phyloP scores from a whole-genome alignment of 2,113 vertebrate species.

The Archilochus colubris region DNA sequence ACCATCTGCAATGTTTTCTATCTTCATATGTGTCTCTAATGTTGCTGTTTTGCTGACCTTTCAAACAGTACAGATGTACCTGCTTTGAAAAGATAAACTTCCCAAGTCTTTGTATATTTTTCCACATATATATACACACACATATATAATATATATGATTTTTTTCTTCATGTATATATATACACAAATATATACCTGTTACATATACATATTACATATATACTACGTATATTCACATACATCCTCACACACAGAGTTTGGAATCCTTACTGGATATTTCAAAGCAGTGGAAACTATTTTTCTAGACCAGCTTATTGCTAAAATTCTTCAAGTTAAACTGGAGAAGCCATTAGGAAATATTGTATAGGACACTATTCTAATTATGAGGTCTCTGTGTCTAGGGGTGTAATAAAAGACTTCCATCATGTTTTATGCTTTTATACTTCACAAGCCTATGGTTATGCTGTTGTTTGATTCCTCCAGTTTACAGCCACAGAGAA shows the following conservation, averaged over 20 bases:
- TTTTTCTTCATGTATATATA: background rate
- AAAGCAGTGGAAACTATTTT: background rate
- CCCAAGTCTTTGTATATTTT: accelerated
- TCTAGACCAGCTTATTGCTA: background rate
- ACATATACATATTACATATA: too few relatives aligned
- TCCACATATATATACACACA: background rate
- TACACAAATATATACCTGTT: too few relatives aligned
- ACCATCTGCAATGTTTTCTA: background rate
- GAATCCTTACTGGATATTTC: background rate
- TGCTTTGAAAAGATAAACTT: background rate
- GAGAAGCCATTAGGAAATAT: background rate
- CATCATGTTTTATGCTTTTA: background rate
- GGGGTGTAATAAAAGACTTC: background rate
- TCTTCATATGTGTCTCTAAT: background rate
- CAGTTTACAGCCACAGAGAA: background rate
- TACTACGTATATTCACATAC: background rate
- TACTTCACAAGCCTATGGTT: background rate
- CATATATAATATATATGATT: too few relatives aligned
- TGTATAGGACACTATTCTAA: accelerated
- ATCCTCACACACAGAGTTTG: background rate
- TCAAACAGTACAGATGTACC: background rate
- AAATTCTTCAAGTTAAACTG: background rate
- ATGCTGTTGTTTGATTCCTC: background rate
- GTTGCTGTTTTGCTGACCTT: background rate
- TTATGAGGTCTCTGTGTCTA: background rate